Base-by-base conservation (phyloP, 2,888 invertebrate genomes). In the Dryococelus australis region DNA sequence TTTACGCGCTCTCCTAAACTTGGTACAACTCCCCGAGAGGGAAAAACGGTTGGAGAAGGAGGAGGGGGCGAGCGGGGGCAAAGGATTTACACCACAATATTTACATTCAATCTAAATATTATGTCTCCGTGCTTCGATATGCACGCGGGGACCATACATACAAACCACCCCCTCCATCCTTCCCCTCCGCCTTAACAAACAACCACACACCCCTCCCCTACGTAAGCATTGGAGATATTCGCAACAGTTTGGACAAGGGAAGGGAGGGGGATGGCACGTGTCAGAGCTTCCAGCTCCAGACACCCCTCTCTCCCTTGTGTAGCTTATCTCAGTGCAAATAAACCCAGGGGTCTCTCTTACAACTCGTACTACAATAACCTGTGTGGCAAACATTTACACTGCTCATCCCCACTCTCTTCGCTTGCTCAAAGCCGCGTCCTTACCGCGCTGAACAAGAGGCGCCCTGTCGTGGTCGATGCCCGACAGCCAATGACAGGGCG, bases 21-120 rank as follows among this genome's bases (percentile, higher is more conserved):
- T 65, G 65, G 65, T 65, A 65, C 65, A 65, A 65, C 65, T 65
- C 65, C n/a, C 65, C 24, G 65, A n/a, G 65, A 65, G 65, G 65
- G 65, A n/a, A 65, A 35, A 35, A 35, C 35, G n/a, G n/a, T n/a
- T 4, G 35, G 35, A 35, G 35, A 35, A n/a, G n/a, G 65, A 13
- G 20, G 65, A n/a, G n/a, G 8, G 65, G 65, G 65, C 12, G 24
- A 20, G 65, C n/a, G 65, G n/a, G 65, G 65, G 65, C 13, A 20
- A 65, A 65, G 65, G 65, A 65, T 65, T 65, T 65, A 65, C 65
- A 65, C 65, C 65, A 65, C 65, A 65, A 65, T 65, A 65, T 65
- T 65, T 65, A 65, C 65, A 65, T n/a, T 65, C 65, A 65, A 65
- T 65, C 65, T 65, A 65, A 65, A 65, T 65, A 65, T 65, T 65